Base-by-base conservation (phyloP, 92 coral and sea anemone genomes). In the Pocillopora meandrina region DNA sequence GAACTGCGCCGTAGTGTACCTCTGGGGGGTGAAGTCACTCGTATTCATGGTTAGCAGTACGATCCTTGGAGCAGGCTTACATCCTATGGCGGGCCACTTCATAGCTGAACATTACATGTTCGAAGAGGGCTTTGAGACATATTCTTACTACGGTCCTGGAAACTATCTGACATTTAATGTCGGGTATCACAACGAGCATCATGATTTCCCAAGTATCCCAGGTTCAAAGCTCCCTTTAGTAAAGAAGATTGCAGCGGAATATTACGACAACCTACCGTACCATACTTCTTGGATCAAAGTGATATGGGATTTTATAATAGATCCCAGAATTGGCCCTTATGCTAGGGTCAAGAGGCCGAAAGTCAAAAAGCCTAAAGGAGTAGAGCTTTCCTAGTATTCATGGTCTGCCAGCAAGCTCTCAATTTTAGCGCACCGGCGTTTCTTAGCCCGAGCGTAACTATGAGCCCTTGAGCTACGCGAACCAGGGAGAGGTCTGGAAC, bases 161-260 rank as follows among this genome's bases (percentile, higher is more conserved):
- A 92, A 92, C 60, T 79, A 71, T 20, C 61, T 92, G 78, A 86
- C 93, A 18, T 92, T 92, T 85, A 92, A 92, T 23, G 91, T 92
- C 17, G 95, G 95, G 12, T 92, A 92, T 58, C 95, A 92, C 71
- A 92, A 92, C 76, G 95, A 92, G 83, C 95, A 92, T 17, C 95
- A 92, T 61, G 95, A 92, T 66, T 89, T 92, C 64, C 95, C 95
- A 12, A 82, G 85, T 72, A 89, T 92, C 66, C 95, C 95, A 14
- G 87, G 92, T 18, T 83, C 89, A 8, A 75, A 73, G 70, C 89
- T 92, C 16, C 95, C 95, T 13, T 60, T 78, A 76, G 91, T 92
- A 11, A 85, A 82, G 34, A 79, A 83, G 70, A 87, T 89, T 0
- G 95, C 95, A 17, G 84, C 93, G 14, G 95, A 92, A 61, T 92